Percentiles rank a stretch among this genome's conserved stretches.
These are phyloP conservation scores for Nymphicus hollandicus DNA, from an alignment of 2,113 vertebrate species.

Conservation along the genomic window DNA sequence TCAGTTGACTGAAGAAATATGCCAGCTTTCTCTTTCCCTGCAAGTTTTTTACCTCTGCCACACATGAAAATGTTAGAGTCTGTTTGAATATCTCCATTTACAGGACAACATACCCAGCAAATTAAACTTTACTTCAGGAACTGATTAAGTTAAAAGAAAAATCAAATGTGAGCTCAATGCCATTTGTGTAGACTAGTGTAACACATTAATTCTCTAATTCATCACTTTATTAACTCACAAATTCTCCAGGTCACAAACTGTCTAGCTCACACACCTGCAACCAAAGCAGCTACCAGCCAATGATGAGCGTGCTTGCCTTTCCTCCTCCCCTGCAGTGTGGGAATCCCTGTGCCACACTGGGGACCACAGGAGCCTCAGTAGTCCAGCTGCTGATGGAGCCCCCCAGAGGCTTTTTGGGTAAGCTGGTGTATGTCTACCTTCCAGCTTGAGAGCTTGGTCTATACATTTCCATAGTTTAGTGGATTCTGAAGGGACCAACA, in stretches of 20 bases:
- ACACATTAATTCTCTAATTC: neutral
- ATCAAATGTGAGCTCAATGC: neutral
- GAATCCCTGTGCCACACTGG: neutral
- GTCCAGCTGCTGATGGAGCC: neutral
- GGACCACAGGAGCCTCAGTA: accelerated
- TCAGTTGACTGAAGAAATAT: neutral
- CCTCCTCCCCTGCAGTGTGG: accelerated
- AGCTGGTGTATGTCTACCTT: neutral
- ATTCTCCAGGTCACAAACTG: neutral
- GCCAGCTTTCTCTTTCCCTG: neutral
- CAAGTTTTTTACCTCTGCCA: neutral
- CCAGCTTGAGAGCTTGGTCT: neutral
- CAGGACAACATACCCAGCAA: neutral
- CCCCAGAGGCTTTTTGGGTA: neutral
- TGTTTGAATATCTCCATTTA: neutral
- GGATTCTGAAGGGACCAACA: neutral
- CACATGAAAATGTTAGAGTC: neutral
- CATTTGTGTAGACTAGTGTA: neutral
- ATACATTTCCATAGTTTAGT: neutral
- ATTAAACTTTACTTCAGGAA: neutral
- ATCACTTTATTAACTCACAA: neutral
- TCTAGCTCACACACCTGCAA: accelerated
- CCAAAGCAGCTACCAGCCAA: neutral
- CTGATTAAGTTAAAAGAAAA: neutral
- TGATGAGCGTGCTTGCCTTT: accelerated